Base-by-base conservation (phyloP, 2,888 invertebrate genomes). In the Mycalesis mineus region DNA sequence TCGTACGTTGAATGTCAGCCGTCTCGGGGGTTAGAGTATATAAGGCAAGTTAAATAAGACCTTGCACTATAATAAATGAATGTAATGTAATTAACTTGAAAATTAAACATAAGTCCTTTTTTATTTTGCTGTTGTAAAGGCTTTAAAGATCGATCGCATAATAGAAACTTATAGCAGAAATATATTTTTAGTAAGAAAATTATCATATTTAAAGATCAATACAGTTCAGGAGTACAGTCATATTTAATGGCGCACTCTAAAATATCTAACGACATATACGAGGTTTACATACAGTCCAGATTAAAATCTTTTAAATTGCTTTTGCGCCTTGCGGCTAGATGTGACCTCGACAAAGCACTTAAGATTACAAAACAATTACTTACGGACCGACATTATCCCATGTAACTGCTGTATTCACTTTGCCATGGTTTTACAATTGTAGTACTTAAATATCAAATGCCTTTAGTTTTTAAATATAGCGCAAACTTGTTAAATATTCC, bases 361-460 rank as follows among this genome's bases (percentile, higher is more conserved):
- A 53, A 45, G 53, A 45, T 53, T 45, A 53, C 53, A 52, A 52
- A 52, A 52, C 52, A 52, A 52, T 52, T 42, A 51, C 51, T 51
- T 51, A 52, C 15, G 13, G 31, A 17, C 41, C 41, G 52, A 42
- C 53, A 53, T 28, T 53, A 44, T 45, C 53, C 42, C 53, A 45
- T 45, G 45, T 45, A 53, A 33, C 31, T 14, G 39, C 28, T 39
- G 4, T n/a, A 22, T 49, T 15, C 44, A 6, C n/a, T 22, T 37
- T 49, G 17, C 17, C 13, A 49, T 49, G 15, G 13, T 37, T 49
- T 37, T 36, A 39, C 22, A 31, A n/a, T 33, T 15, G 17, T 17
- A n/a, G 14, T 7, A 17, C n/a, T 9, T 48, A 17, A n/a, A 48
- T 36, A 11, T 17, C 8, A 17, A 36, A 36, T n/a, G n/a, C 2